Base-by-base conservation (phyloP, 2,888 invertebrate genomes). In the Trichacis sp. region DNA sequence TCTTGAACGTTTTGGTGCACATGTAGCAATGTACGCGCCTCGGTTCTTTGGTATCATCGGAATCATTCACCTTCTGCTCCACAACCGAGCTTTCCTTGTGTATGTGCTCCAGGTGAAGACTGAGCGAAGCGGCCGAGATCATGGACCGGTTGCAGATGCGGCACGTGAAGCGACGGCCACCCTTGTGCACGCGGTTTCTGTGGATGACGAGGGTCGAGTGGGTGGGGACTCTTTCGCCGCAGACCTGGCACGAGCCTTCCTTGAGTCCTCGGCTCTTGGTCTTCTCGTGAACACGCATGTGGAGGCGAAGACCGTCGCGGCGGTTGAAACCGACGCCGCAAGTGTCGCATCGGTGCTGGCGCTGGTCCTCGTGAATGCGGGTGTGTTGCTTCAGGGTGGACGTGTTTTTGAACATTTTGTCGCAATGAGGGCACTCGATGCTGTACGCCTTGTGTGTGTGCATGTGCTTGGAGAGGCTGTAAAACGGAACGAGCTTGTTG, bases 401-500 rank as follows among this genome's bases (percentile, higher is more conserved):
- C 2, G 78, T 79, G 53, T 84, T 84, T 56, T 84, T 84, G 45
- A 84, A 84, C 84, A 82, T 84, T 62, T 84, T 84, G 29, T 83
- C 83, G 24, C 84, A 84, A 42, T 81, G 81, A 2, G 83, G 81
- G 71, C 84, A 84, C 14, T 82, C 75, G 15, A 84, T 84, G 3
- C 79, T 79, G 38, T 84, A 84, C 1, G 82, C 80, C 48, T 82
- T 84, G 53, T 84, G 84, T 0, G 84, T 84, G 54, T 83, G 82
- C 84, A 84, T 84, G 43, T 84, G 84, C 51, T 84, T 84, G 0
- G 84, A 84, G n/a, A 84, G 73, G 52, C 83, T 81, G 52, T 84
- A 84, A 55, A 82, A 80, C 2, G 83, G 84, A 9, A 84, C 79
- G 64, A 83, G 54, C 57, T 84, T 84, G 14, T 75, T 76, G 45